A percentile compares a stretch with the other conserved stretches of the same genome.
Evolutionary conservation across 1,140 invertebrate genomes (phyloP).

Genomic region (Listronotus oregonensis): DNA sequence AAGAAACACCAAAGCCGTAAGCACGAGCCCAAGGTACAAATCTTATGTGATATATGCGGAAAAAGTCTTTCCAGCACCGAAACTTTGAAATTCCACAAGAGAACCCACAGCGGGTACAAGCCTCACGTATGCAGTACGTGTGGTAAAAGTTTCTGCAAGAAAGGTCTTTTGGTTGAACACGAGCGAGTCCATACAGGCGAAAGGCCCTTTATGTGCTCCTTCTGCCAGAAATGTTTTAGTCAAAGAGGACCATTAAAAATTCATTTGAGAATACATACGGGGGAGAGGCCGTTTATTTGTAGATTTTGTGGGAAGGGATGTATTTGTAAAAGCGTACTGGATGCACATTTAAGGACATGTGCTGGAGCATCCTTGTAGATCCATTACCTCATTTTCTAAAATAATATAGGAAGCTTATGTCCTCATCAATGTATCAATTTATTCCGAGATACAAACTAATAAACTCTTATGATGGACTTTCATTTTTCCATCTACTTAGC

Average conservation of each 20-base stretch:
- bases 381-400: too few relatives aligned
- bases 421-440: too few relatives aligned
- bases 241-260: conserved; percentile 68
- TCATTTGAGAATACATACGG: conserved; percentile 68
- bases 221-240: conserved; percentile 66
- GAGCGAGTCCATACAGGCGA: conserved; percentile 57
- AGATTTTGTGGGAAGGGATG: conserved; percentile 61
- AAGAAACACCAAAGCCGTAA: conserved; percentile 46
- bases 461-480: too few relatives aligned
- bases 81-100: conserved; percentile 74
- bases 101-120: conserved; percentile 75
- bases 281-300: conserved; percentile 54
- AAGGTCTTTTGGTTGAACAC: conserved; percentile 57
- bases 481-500: too few relatives aligned
- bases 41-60: conserved; percentile 71
- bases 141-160: conserved; percentile 63
- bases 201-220: conserved; percentile 48
- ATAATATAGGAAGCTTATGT: too few relatives aligned
- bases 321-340: conserved; percentile 64
- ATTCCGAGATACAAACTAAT: too few relatives aligned
- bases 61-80: conserved; percentile 75
- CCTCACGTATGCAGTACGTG: conserved; percentile 74
- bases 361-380: conserved; percentile 51
- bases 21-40: conserved; percentile 42
- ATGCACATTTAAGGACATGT: conserved; percentile 62